These are phyloP conservation scores for Platycheirus albimanus DNA, from an alignment of 2,888 invertebrate species.

Conservation along the genomic window DNA sequence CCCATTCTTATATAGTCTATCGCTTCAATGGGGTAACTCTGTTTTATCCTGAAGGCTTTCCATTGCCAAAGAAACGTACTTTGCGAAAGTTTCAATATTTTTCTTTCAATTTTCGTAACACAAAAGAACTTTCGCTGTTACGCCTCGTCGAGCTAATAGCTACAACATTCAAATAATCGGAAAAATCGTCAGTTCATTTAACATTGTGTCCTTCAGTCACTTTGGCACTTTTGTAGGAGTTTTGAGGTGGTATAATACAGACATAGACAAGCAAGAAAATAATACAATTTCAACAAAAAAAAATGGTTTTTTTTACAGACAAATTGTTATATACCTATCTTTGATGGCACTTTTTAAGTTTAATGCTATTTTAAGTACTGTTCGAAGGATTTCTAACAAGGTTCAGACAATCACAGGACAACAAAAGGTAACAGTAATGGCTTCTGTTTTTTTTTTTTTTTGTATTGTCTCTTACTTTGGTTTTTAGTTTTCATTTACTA, in stretches of 20 bases:
- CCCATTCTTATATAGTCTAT: background rate
- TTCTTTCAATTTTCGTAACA: slow-evolving; percentile 69
- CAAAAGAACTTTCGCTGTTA: slow-evolving; percentile 70
- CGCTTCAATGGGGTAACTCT: slow-evolving; percentile 11
- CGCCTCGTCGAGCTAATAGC: slow-evolving; percentile 71
- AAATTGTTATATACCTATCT: background rate
- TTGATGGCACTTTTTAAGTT: background rate
- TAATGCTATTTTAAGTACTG: too few species aligned
- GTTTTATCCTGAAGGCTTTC: slow-evolving; percentile 21
- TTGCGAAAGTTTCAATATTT: slow-evolving; percentile 66
- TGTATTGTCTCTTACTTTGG: too few species aligned
- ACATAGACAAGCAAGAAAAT: background rate
- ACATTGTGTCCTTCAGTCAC: slow-evolving; percentile 67
- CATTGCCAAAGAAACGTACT: slow-evolving; percentile 27
- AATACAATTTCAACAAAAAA: background rate
- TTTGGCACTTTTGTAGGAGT: slow-evolving; percentile 24
- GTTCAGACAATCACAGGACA: too few species aligned
- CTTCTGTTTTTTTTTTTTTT: too few species aligned
- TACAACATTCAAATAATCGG: slow-evolving; percentile 74
- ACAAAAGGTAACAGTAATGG: too few species aligned
- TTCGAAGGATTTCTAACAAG: too few species aligned
- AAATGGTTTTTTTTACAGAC: background rate
- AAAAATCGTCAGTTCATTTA: slow-evolving; percentile 74
- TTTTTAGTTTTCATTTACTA: too few species aligned
- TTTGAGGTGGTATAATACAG: background rate